Evolutionary conservation across 2,113 vertebrate species (phyloP), one percentile per base, ranked within the genome.

Genomic region (Galemys pyrenaicus): DNA sequence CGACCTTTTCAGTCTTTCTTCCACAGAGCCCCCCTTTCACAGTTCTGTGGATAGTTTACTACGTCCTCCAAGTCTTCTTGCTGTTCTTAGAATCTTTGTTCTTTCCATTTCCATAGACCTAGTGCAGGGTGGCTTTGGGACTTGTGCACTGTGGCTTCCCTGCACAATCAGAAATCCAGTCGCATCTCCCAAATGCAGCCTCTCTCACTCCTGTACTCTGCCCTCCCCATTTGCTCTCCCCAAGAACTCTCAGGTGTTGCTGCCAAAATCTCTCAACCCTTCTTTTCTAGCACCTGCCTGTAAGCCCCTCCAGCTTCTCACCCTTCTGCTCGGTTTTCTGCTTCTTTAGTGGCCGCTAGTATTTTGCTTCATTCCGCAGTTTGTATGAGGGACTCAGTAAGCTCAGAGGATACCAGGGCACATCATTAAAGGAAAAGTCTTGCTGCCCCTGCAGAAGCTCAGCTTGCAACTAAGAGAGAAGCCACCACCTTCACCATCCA

Each of bases 241-340:
- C 19, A 30, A 41, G 37, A 39, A 41, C 9, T 28, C 39, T 15
- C 26, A 15, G 17, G 39, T 16, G 24, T 0, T 44, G 37, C 54
- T 37, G 10, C 4, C 41, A 44, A 11, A 35, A 39, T 51, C 51
- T 56, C 6, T 54, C 3, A 8, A 17, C 6, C 51, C 4, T 15
- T 6, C 39, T 56, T 81, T 44, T 17, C 62, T 20, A 12, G 54
- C 19, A 13, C 24, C 22, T 17, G 17, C 5, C 51, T 82, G 68
- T 28, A 44, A n/a, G 44, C 5, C 44, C 12, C 9, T 3, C 2
- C 3, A 1, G 6, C 22, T n/a, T 41, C 5, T 44, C 26, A 32
- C 0, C 28, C 77, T 44, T 12, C 51, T 15, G 35, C 58, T 62
- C 44, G 17, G 0, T 81, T 35, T 39, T 44, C 49, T n/a, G 2